phyloP scores from a whole-genome alignment of 2,113 vertebrate genomes.

The Columbina picui region DNA sequence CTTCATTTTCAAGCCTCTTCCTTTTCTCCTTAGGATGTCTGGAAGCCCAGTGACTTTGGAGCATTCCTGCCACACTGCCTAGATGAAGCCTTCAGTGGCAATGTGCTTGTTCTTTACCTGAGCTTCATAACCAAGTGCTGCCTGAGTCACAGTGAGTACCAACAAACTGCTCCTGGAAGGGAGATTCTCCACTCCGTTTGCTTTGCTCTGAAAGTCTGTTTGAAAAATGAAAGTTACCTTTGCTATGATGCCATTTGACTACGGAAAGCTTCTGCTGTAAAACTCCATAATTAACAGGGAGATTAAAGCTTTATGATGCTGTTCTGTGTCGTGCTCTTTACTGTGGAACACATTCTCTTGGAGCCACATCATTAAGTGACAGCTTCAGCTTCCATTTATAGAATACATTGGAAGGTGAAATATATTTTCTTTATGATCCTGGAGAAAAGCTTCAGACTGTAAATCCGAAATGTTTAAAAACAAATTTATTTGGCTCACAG shows the following conservation, averaged over 20 bases:
- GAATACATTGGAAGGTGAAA: not conserved
- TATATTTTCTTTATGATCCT: not conserved
- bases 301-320: slow-evolving; percentile 41
- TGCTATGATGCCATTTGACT: not conserved
- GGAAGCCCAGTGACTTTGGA: not conserved
- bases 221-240: slow-evolving; percentile 25
- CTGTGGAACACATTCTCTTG: not conserved
- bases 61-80: not conserved
- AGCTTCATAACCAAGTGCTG: not conserved
- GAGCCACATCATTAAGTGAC: not conserved
- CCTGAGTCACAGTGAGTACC: not conserved
- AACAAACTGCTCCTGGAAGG: fast-evolving
- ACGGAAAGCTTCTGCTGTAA: not conserved
- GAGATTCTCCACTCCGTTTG: not conserved
- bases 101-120: not conserved
- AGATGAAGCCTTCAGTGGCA: not conserved
- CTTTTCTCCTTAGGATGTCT: not conserved
- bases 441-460: not conserved
- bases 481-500: not conserved
- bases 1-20: not conserved
- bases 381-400: not conserved
- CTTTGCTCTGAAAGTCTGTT: not conserved
- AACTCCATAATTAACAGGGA: slow-evolving; percentile 33
- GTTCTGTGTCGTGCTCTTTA: not conserved
- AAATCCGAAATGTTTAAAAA: not conserved